Conservation (phyloP, 2,797 vertebrate species). For the Poecilia picta region DNA sequence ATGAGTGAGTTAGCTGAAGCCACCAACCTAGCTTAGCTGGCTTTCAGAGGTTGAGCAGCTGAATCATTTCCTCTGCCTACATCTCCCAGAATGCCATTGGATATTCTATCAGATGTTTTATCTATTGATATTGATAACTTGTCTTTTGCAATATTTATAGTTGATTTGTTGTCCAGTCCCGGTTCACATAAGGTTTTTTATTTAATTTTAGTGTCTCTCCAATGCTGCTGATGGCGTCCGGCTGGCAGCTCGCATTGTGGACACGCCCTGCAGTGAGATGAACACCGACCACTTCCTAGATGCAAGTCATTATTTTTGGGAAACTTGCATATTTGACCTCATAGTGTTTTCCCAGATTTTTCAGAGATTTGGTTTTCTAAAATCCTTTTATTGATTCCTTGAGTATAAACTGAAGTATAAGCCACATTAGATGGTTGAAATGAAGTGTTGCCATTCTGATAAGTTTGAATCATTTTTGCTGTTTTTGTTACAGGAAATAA, state of each 20-base stretch:
- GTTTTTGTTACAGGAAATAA: slow-evolving; percentile 89
- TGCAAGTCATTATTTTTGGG: slow-evolving; percentile 70
- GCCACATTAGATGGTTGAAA: not conserved
- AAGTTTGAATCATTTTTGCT: slow-evolving; percentile 5
- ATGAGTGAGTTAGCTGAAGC: too few relatives aligned
- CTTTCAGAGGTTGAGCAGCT: too few relatives aligned
- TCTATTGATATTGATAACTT: too few relatives aligned
- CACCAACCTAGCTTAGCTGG: too few relatives aligned
- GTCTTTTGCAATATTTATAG: too few relatives aligned
- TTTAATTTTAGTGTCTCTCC: slow-evolving; percentile 85
- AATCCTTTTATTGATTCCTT: not conserved
- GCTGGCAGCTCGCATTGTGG: slow-evolving; percentile 95
- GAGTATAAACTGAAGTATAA: not conserved
- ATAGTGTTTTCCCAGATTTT: not conserved
- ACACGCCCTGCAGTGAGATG: slow-evolving; percentile 97
- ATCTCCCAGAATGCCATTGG: too few relatives aligned
- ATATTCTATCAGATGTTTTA: too few relatives aligned
- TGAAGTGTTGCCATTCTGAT: not conserved
- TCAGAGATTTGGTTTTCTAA: not conserved
- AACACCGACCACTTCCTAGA: slow-evolving; percentile 93
- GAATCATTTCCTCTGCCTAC: too few relatives aligned
- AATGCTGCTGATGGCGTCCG: slow-evolving; percentile 90
- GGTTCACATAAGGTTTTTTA: slow-evolving; percentile 1
- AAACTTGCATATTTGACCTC: not conserved
- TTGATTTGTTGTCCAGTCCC: too few relatives aligned